Base-by-base conservation (phyloP, 2,113 vertebrate genomes). In the Cynocephalus volans region DNA sequence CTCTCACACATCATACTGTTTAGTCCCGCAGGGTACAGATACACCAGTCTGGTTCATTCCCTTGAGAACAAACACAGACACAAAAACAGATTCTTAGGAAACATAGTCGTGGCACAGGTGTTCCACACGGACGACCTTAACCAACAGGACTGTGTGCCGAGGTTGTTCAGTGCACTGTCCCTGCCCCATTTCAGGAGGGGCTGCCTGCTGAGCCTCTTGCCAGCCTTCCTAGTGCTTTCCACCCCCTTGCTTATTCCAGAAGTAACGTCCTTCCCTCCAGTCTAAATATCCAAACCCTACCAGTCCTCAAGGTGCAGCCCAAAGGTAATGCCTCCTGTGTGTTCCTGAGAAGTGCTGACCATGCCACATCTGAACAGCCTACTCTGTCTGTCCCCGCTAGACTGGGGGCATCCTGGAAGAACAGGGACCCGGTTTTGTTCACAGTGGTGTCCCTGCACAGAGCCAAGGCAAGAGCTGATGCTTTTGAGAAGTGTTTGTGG, bases 101-200 rank as follows among this genome's bases (percentile, higher is more conserved):
- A 5, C 15, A 4, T 8, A 0, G 17, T 13, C 6, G 4, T 56
- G 33, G 28, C 5, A 13, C 41, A 6, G 62, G 72, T 45, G 3
- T 13, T 3, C 58, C n/a, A 6, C 6, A 0, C 0, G 1, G 65
- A 15, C 2, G 4, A n/a, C 23, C 52, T 14, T n/a, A 31, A 5
- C 18, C 41, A 17, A 23, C 65, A 54, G 50, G 67, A 24, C 24
- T 0, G 0, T 10, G 36, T 6, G 6, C 5, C 0, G 0, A 18
- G 31, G 36, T 8, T n/a, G 80, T 15, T 24, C 5, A 36, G 3
- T 0, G 0, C 7, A 2, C 21, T 7, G 10, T 10, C 26, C n/a
- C n/a, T 23, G 41, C 3, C 1, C 33, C 21, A 0, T 1, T 21
- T 65, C 48, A 3, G 4, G 4, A 10, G 58, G 56, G 52, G 14